Evolutionary conservation across 2,797 vertebrate genomes (phyloP).

Genomic region (Aythya fuligula): DNA sequence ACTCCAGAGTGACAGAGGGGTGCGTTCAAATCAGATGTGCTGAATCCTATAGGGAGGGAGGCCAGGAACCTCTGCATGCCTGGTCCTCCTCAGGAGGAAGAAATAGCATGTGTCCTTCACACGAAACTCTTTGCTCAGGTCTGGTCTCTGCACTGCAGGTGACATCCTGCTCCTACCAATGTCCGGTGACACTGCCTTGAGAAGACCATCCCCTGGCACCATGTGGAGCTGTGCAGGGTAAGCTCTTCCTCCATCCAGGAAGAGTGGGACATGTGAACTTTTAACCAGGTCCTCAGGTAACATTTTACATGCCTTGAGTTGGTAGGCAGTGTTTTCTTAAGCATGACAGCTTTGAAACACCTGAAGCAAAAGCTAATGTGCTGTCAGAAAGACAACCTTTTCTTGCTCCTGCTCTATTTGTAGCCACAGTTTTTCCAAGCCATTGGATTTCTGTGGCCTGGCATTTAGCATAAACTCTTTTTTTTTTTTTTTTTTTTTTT

Average conservation of each 20-base stretch:
- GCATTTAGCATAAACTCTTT: neutral
- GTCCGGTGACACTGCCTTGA: neutral
- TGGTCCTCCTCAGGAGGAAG: neutral
- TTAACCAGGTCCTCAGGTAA: neutral
- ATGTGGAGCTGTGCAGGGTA: rapidly evolving
- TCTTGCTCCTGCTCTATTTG: neutral
- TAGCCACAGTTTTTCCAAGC: neutral
- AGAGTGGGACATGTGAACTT: neutral
- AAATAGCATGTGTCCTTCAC: neutral
- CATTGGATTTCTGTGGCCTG: rapidly evolving
- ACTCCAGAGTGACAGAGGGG: too few relatives aligned
- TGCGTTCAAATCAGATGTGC: too few relatives aligned
- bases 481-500: too few relatives aligned
- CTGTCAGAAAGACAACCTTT: neutral
- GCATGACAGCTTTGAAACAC: rapidly evolving
- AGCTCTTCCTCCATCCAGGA: neutral
- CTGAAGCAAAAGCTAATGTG: neutral
- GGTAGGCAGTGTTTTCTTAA: neutral
- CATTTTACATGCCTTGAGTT: neutral
- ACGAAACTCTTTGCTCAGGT: neutral
- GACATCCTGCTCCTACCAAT: neutral
- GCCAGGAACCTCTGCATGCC: rapidly evolving
- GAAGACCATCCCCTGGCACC: neutral
- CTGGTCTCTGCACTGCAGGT: neutral
- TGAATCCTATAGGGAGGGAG: neutral